A percentile compares a stretch with the other conserved stretches of the same genome.
Conservation (phyloP, 2,888 invertebrate genomes). For the Eupithecia insigniata region DNA sequence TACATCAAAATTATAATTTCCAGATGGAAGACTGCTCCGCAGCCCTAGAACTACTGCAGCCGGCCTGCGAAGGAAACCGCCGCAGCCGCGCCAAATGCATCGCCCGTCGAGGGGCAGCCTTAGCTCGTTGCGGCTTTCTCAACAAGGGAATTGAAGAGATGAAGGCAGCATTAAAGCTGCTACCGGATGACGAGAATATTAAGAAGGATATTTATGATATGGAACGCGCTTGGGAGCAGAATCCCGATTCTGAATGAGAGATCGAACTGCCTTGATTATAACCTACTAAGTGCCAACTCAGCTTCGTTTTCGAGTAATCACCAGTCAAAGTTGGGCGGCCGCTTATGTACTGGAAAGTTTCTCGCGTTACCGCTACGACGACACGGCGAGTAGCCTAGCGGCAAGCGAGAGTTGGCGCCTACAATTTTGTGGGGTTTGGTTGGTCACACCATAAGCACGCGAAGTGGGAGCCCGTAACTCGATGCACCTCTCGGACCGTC, state of each 20-base stretch:
- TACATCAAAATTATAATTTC: neutral
- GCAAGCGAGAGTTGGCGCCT: no score
- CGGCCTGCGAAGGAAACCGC: conserved; percentile 88
- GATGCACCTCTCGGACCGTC: no score
- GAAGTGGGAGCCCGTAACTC: no score
- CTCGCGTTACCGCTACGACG: no score
- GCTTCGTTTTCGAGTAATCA: no score
- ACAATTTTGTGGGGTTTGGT: no score
- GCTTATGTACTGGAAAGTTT: no score
- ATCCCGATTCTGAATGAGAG: conserved; percentile 82
- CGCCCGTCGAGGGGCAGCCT: conserved; percentile 89
- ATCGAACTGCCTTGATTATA: neutral
- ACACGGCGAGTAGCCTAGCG: no score
- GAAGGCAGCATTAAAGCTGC: conserved; percentile 88
- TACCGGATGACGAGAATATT: conserved; percentile 86
- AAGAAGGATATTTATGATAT: conserved; percentile 87
- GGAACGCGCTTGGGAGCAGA: conserved; percentile 91
- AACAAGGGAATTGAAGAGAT: conserved; percentile 90
- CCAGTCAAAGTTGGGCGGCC: no score
- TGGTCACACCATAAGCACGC: no score
- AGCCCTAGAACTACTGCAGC: conserved; percentile 90
- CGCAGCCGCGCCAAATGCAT: conserved; percentile 89
- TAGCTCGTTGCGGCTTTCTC: conserved; percentile 87
- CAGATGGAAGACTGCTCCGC: conserved; percentile 84
- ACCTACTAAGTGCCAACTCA: no score